Evolutionary conservation across 2,888 invertebrate genomes (phyloP).

Genomic region (Sialis fuliginosa): DNA sequence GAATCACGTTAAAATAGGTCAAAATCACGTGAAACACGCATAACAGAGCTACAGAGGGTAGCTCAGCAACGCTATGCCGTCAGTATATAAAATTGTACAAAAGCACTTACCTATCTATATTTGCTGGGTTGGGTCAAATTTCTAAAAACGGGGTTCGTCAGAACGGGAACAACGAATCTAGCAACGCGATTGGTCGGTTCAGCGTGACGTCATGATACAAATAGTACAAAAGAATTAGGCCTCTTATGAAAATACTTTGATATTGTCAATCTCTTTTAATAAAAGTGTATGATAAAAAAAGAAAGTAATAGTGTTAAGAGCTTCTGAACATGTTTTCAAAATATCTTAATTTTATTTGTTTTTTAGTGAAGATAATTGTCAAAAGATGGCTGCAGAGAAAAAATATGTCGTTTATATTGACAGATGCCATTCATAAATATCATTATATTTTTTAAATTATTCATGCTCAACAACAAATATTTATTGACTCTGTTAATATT

Average conservation of each 20-base stretch:
- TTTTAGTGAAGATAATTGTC: too few relatives aligned
- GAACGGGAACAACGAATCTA: conserved; percentile 24
- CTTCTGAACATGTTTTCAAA: too few relatives aligned
- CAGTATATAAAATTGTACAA: conserved; percentile 6
- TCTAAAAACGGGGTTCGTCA: conserved; percentile 24
- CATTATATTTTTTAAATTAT: too few relatives aligned
- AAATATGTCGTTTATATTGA: too few relatives aligned
- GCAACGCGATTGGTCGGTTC: conserved; percentile 22
- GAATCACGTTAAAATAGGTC: neutral
- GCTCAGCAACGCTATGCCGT: conserved; percentile 1
- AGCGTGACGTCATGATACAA: conserved; percentile 18
- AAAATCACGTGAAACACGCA: neutral
- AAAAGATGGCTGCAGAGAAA: too few relatives aligned
- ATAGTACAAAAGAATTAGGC: conserved; percentile 5
- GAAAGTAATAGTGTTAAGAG: too few relatives aligned
- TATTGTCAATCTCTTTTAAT: too few relatives aligned
- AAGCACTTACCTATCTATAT: conserved; percentile 6
- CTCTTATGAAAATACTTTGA: neutral
- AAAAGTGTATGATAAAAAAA: too few relatives aligned
- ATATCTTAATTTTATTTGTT: too few relatives aligned
- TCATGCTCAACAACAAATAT: too few relatives aligned
- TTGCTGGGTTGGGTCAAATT: conserved; percentile 5
- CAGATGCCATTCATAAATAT: too few relatives aligned
- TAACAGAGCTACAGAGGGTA: neutral
- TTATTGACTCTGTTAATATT: too few relatives aligned